Percentiles rank a stretch among this genome's conserved stretches.
Conservation (phyloP, 2,113 vertebrate species). For the Archilochus colubris region DNA sequence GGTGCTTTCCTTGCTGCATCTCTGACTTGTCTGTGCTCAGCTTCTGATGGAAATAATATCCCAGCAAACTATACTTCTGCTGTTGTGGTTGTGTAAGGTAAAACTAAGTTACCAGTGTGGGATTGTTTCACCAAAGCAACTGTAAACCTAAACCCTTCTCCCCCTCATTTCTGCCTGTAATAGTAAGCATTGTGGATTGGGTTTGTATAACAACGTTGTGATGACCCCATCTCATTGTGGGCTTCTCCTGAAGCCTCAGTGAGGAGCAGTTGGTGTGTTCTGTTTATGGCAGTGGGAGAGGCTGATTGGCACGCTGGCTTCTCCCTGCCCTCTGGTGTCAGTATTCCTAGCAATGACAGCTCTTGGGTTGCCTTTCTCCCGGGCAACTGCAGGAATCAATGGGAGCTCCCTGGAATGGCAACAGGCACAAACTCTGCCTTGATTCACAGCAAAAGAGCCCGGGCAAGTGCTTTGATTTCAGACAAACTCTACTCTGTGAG, state of each 20-base stretch:
- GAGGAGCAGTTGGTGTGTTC: background rate
- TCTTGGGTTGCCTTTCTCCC: slow-evolving; percentile 29
- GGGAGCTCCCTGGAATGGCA: slow-evolving; percentile 18
- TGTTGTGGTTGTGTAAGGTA: fast-evolving
- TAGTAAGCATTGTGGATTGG: background rate
- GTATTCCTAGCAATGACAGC: slow-evolving; percentile 14
- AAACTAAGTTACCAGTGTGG: background rate
- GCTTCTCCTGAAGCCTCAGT: background rate
- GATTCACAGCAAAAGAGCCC: slow-evolving; percentile 24
- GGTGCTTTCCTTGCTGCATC: background rate
- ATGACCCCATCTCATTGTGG: background rate
- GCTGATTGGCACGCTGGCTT: background rate
- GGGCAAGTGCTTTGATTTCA: slow-evolving; percentile 31
- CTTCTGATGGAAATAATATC: background rate
- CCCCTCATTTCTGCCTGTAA: background rate
- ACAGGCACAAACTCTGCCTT: slow-evolving; percentile 7
- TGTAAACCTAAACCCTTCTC: background rate
- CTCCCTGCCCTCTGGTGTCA: background rate
- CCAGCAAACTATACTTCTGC: fast-evolving
- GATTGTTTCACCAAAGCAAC: background rate
- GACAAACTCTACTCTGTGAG: background rate
- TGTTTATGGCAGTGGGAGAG: background rate
- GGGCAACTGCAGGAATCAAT: slow-evolving; percentile 46
- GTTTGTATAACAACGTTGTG: background rate
- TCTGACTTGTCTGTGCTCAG: background rate